Percentiles rank a stretch among this genome's conserved stretches.
Evolutionary conservation across 2,888 invertebrate species (phyloP).

Genomic region (Acrobasis suavella): DNA sequence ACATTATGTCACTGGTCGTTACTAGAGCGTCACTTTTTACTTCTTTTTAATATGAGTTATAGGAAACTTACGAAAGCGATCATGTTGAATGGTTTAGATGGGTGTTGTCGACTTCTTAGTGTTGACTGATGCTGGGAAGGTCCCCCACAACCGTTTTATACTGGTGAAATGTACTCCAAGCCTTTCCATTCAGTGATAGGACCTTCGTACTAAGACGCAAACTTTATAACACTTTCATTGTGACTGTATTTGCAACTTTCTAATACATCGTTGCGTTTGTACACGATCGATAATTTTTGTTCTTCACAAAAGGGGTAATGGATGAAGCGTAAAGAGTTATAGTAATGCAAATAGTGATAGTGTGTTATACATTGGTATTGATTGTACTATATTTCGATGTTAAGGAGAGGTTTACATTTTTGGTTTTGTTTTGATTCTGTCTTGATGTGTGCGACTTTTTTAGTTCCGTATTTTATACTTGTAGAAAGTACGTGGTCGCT

Average conservation of each 20-base stretch:
- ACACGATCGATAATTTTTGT: accelerated
- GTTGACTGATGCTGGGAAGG: slow-evolving; percentile 67
- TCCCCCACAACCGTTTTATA: slow-evolving; percentile 72
- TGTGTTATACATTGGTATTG: slow-evolving; percentile 36
- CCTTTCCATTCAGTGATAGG: slow-evolving; percentile 80
- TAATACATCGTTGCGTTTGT: slow-evolving; percentile 40
- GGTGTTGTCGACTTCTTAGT: slow-evolving; percentile 59
- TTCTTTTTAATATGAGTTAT: slow-evolving; percentile 10
- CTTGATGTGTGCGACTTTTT: slow-evolving; percentile 50
- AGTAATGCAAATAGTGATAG: slow-evolving; percentile 28
- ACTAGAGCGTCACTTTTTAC: slow-evolving; percentile 13
- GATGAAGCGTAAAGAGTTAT: slow-evolving; percentile 22
- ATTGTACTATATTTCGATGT: slow-evolving; percentile 53
- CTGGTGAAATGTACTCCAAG: slow-evolving; percentile 69
- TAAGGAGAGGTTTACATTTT: slow-evolving; percentile 42
- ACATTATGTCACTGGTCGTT: slow-evolving; percentile 25
- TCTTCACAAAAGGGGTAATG: slow-evolving; percentile 38
- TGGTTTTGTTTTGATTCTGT: slow-evolving; percentile 49
- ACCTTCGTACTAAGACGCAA: slow-evolving; percentile 42
- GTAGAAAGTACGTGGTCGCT: slow-evolving; percentile 45
- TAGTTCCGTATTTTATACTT: slow-evolving; percentile 40
- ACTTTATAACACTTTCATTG: slow-evolving; percentile 20
- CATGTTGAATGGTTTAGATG: slow-evolving; percentile 73
- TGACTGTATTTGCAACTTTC: slow-evolving; percentile 6
- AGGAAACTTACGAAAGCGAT: slow-evolving; percentile 74